Evolutionary conservation across 2,888 invertebrate genomes (phyloP).

Genomic region (Melieria omissa): DNA sequence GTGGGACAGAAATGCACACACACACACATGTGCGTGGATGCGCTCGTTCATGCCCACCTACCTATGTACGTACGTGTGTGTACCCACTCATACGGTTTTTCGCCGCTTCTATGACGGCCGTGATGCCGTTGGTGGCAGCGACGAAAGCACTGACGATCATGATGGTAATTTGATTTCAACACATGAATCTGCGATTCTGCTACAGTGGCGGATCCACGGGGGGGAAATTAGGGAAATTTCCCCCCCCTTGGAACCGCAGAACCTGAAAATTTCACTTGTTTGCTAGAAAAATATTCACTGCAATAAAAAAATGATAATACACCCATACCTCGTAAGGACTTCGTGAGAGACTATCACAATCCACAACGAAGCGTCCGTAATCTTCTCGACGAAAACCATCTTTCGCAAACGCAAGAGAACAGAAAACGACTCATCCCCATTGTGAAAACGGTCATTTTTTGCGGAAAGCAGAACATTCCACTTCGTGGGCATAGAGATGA

Average conservation of each 20-base stretch:
- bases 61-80: too few species aligned
- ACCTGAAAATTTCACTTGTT: too few species aligned
- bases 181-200: slow-evolving; percentile 22
- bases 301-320: too few species aligned
- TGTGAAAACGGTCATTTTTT: not conserved
- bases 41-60: too few species aligned
- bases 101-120: too few species aligned
- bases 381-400: slow-evolving; percentile 9
- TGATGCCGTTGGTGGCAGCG: not conserved
- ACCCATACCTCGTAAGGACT: too few species aligned
- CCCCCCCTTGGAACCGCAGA: not conserved
- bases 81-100: too few species aligned
- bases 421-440: not conserved
- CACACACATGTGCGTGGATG: too few species aligned
- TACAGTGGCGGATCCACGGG: too few species aligned
- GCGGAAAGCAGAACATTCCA: not conserved
- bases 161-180: slow-evolving; percentile 32
- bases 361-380: not conserved
- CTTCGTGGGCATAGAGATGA: slow-evolving; percentile 9
- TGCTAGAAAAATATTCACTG: too few species aligned
- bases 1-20: too few species aligned
- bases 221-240: too few species aligned
- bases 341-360: slow-evolving; percentile 5
- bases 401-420: not conserved
- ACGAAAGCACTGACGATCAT: slow-evolving; percentile 15